Evolutionary conservation across 2,113 vertebrate genomes (phyloP).

Genomic region (Oncorhynchus kisutch): DNA sequence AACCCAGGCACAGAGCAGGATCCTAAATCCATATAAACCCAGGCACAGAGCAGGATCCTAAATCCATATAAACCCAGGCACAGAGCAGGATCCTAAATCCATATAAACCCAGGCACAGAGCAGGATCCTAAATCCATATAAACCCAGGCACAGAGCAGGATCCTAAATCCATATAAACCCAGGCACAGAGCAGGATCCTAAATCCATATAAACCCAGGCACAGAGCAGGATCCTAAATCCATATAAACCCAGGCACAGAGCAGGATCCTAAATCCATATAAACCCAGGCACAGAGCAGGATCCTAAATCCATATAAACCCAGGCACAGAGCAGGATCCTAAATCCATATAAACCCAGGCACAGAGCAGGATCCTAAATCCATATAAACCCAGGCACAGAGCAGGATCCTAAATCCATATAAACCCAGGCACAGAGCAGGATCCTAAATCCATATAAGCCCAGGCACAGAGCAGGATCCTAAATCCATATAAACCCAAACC

Average conservation of each 20-base stretch:
- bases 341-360: slow-evolving; percentile 28
- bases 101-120: slow-evolving; percentile 12
- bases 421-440: slow-evolving; percentile 5
- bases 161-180: slow-evolving; percentile 29
- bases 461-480: neutral
- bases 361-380: slow-evolving; percentile 23
- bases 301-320: slow-evolving; percentile 29
- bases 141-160: slow-evolving; percentile 5
- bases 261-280: slow-evolving; percentile 27
- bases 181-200: slow-evolving; percentile 3
- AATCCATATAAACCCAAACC: slow-evolving; percentile 37
- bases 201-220: slow-evolving; percentile 28
- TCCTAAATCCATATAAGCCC: slow-evolving; percentile 17
- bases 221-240: slow-evolving; percentile 23
- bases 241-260: slow-evolving; percentile 12
- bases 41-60: slow-evolving; percentile 3
- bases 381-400: slow-evolving; percentile 12
- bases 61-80: slow-evolving; percentile 28
- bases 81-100: slow-evolving; percentile 23
- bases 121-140: slow-evolving; percentile 27
- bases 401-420: slow-evolving; percentile 27
- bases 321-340: slow-evolving; percentile 3
- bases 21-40: slow-evolving; percentile 29
- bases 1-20: slow-evolving; percentile 5
- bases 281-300: slow-evolving; percentile 5